Evolutionary conservation across 2,797 vertebrate genomes (phyloP), one percentile per base, ranked within the genome.

Genomic region (Diceros bicornis): DNA sequence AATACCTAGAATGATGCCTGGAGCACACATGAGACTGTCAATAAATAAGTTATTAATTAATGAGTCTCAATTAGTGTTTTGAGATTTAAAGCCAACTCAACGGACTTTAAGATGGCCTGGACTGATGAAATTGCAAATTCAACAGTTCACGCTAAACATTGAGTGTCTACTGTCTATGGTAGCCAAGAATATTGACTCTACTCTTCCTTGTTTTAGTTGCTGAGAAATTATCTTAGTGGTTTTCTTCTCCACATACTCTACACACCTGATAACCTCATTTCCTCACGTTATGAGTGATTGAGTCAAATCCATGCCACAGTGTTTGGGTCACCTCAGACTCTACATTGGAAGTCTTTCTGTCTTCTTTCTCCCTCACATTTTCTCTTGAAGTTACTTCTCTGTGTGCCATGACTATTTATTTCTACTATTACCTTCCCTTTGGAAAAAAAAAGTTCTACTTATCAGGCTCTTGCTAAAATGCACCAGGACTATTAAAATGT

Each of bases 351-450:
- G 4, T 57, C 59, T 77, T 88, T 44, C 50, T 66, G 12, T 50
- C 59, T 95, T 90, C 61, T 92, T 71, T 88, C 25, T 83, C 57
- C 29, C 29, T 93, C 25, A 62, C 0, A 23, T 0, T 47, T 85
- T 75, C 50, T 95, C 50, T 92, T 62, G 16, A 68, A 87, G 78
- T 82, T 57, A 50, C 4, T 77, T 96, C 69, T 88, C 78, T 85
- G 5, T 78, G 44, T 7, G n/a, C 9, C 25, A 64, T 47, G 37
- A 68, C 9, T 66, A 41, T 89, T 69, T 84, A 25, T 23, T 93
- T 85, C 21, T 13, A 57, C n/a, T 57, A 68, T 57, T 75, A 75
- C 17, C 7, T 82, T 41, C n/a, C 25, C 57, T 83, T 71, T 17
- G 32, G 1, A 37, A 68, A 88, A 85, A 85, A 82, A 55, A 16